Percentiles rank a stretch among this genome's conserved stretches.
Conservation (phyloP, 2,797 vertebrate species). For the Acipenser transmontanus region DNA sequence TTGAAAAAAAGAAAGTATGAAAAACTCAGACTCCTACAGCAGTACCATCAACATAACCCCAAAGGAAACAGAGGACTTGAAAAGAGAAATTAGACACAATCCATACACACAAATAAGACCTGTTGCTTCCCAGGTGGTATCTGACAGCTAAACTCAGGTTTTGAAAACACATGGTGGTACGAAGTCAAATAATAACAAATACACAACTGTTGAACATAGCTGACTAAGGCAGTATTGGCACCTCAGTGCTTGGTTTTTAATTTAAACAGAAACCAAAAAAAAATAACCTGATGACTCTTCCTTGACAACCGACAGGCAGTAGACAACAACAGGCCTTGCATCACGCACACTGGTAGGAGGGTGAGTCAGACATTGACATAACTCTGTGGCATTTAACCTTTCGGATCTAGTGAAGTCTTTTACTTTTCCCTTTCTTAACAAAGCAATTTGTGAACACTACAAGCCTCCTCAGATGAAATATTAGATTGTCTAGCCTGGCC, state of each 20-base stretch:
- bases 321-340: constrained; percentile 7
- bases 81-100: constrained; percentile 23
- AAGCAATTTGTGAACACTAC: no score
- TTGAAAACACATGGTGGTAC: no score
- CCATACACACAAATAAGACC: background rate
- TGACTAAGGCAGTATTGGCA: background rate
- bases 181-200: background rate
- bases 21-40: background rate
- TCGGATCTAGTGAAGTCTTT: background rate
- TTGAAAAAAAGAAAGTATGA: constrained; percentile 33
- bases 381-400: constrained; percentile 21
- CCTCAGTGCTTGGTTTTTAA: constrained; percentile 18
- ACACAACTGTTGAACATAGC: background rate
- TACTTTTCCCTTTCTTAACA: no score
- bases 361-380: constrained; percentile 17
- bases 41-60: background rate
- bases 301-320: constrained; percentile 21
- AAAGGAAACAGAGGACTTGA: constrained; percentile 13
- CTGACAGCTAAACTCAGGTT: no score
- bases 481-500: no score
- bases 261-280: constrained; percentile 11
- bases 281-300: constrained; percentile 8
- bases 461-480: no score
- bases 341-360: background rate
- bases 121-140: background rate